phyloP scores from a whole-genome alignment of 2,888 invertebrate genomes.

The Acanthosoma haemorrhoidale region DNA sequence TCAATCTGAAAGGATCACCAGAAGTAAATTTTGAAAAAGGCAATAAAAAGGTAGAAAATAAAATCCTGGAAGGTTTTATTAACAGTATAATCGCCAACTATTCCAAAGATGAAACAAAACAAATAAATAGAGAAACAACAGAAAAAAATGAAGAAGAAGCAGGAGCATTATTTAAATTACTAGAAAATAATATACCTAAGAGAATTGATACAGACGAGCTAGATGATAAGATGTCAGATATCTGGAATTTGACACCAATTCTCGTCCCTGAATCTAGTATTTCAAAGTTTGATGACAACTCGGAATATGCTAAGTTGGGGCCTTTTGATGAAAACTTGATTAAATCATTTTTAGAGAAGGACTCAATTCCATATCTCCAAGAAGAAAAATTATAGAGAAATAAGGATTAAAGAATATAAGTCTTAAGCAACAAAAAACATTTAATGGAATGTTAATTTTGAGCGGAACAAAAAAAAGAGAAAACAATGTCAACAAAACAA shows the following conservation, averaged over 20 bases:
- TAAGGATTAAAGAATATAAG: no score
- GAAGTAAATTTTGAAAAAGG: background rate
- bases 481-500: no score
- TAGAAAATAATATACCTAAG: conserved; percentile 3
- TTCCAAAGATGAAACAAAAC: background rate
- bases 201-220: background rate
- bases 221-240: background rate
- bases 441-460: no score
- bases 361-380: background rate
- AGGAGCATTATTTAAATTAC: background rate
- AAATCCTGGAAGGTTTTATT: conserved; percentile 24
- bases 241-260: background rate
- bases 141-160: conserved; percentile 16
- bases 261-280: background rate
- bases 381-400: no score
- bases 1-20: conserved; percentile 8
- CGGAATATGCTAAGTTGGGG: conserved; percentile 9
- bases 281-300: background rate
- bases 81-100: conserved; percentile 24
- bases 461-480: no score
- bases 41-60: conserved; percentile 27
- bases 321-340: conserved; percentile 17
- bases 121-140: background rate
- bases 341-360: conserved; percentile 9
- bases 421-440: no score